These are phyloP conservation scores for Cherax destructor DNA, from an alignment of 1,140 invertebrate genomes.

Conservation along the genomic window DNA sequence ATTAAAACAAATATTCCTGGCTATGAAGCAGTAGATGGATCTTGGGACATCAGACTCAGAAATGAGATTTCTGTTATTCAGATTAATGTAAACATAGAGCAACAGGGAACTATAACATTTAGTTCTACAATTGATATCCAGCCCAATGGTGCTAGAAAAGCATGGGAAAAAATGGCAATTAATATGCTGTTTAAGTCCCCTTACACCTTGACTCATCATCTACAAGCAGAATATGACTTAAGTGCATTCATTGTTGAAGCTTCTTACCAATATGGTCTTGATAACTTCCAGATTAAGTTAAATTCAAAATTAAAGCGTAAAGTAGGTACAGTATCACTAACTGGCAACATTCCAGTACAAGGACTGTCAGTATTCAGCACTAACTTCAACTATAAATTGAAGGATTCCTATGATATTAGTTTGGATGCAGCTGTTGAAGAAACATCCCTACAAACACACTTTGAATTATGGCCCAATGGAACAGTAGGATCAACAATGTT, in stretches of 20 bases:
- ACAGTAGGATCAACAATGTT: constrained; percentile 6
- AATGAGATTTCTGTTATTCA: not conserved
- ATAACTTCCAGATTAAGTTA: constrained; percentile 33
- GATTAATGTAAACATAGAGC: constrained; percentile 10
- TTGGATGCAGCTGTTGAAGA: constrained; percentile 20
- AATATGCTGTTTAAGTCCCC: constrained; percentile 30
- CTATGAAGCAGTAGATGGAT: constrained; percentile 31
- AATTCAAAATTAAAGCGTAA: constrained; percentile 1
- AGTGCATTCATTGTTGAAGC: not conserved
- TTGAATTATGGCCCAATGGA: not conserved
- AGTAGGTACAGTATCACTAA: not conserved
- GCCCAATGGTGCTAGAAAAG: not conserved
- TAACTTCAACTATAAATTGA: constrained; percentile 21
- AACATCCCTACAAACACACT: not conserved
- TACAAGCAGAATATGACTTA: constrained; percentile 22
- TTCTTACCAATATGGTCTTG: constrained; percentile 32
- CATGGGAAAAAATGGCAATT: constrained; percentile 18
- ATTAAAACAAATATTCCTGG: constrained; percentile 37
- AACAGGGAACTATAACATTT: constrained; percentile 3
- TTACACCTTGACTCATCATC: constrained; percentile 30
- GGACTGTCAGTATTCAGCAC: constrained; percentile 32
- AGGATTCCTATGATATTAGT: not conserved
- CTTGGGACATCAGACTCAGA: constrained; percentile 13
- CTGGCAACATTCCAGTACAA: constrained; percentile 26
- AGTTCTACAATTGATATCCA: constrained; percentile 3